phyloP scores from a whole-genome alignment of 2,888 invertebrate genomes.

The Drosophila nr. perissopoda region DNA sequence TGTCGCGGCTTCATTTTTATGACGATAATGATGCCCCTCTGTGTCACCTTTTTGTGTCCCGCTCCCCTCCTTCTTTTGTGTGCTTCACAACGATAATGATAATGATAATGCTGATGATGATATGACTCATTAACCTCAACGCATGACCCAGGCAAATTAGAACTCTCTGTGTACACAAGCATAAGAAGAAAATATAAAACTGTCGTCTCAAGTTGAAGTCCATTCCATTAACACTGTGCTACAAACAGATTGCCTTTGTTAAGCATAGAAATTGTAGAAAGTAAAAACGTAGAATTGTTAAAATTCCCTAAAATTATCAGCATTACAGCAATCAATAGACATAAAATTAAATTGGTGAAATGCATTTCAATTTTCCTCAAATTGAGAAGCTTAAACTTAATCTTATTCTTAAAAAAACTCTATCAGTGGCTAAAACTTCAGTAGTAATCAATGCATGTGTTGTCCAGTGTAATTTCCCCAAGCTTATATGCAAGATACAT shows the following conservation, averaged over 20 bases:
- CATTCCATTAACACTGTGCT: constrained; percentile 34
- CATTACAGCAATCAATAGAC: background rate
- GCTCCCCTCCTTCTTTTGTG: background rate
- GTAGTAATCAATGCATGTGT: constrained; percentile 1
- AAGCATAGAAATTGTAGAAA: background rate
- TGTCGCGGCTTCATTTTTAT: constrained; percentile 53
- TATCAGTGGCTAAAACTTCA: background rate
- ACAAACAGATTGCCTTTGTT: background rate
- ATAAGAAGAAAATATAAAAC: constrained; percentile 39
- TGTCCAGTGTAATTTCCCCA: constrained; percentile 56
- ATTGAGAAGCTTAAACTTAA: background rate
- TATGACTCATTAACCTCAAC: constrained; percentile 81
- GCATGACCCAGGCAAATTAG: constrained; percentile 79
- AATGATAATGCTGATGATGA: constrained; percentile 70
- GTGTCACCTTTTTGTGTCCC: background rate
- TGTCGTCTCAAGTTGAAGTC: constrained; percentile 48
- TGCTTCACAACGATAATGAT: constrained; percentile 29
- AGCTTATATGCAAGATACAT: constrained; percentile 52
- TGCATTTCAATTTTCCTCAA: background rate
- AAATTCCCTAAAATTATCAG: background rate
- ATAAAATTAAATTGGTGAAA: background rate
- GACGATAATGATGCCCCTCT: constrained; percentile 52
- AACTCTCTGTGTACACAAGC: constrained; percentile 58
- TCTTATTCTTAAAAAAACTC: background rate
- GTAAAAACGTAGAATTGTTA: background rate